Evolutionary conservation across 1,140 invertebrate species (phyloP).

Genomic region (Coelopa frigida): DNA sequence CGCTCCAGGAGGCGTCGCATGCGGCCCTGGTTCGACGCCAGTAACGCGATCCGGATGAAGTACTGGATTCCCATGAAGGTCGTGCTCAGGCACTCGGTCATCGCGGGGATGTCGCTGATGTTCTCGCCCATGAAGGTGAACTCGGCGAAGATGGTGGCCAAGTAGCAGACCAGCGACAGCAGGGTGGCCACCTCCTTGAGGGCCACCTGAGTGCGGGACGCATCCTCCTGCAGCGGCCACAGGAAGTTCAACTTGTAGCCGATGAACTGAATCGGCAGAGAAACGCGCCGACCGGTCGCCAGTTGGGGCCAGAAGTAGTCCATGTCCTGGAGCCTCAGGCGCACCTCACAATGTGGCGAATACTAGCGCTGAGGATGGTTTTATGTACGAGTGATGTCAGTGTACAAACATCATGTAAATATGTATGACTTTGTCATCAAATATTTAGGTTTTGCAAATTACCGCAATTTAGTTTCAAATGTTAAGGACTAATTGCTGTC

Average conservation of each 20-base stretch:
- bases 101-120: background rate
- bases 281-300: background rate
- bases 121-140: conserved; percentile 4
- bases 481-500: no score
- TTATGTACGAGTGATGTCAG: no score
- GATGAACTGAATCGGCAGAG: background rate
- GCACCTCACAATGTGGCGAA: no score
- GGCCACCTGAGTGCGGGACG: background rate
- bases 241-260: conserved; percentile 11
- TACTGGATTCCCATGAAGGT: conserved; percentile 10
- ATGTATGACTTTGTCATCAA: no score
- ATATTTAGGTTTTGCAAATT: no score
- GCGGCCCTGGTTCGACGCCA: background rate
- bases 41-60: conserved; percentile 5
- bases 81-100: conserved; percentile 10
- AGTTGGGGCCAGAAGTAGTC: conserved; percentile 1
- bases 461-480: no score
- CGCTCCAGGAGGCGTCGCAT: background rate
- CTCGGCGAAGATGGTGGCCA: background rate
- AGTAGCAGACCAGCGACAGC: background rate
- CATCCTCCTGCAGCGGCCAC: conserved; percentile 5
- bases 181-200: background rate
- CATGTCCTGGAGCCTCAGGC: conserved; percentile 4
- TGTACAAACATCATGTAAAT: no score
- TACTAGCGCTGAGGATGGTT: no score